Conservation (phyloP, 1,140 invertebrate species). For the Drosophila mayri region DNA sequence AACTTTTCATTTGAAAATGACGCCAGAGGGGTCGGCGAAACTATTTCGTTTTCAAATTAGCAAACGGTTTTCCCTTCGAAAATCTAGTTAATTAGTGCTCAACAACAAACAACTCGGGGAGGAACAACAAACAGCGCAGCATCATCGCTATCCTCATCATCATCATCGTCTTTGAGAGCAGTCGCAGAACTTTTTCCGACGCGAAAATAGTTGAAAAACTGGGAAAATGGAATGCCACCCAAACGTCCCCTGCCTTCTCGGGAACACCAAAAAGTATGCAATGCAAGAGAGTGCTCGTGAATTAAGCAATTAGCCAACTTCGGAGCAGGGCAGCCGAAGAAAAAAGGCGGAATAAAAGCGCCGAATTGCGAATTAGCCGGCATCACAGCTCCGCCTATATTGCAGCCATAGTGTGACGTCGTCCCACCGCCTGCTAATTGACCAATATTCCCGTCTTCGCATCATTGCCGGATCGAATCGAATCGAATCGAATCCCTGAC, state of each 20-base stretch:
- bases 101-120: conserved; percentile 52
- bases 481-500: conserved; percentile 9
- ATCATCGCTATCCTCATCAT: conserved; percentile 24
- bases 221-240: conserved; percentile 5
- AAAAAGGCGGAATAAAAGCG: conserved; percentile 19
- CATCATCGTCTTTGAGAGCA: conserved; percentile 18
- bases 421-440: conserved; percentile 31
- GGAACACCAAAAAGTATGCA: conserved; percentile 29
- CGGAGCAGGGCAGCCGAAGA: conserved; percentile 19
- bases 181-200: conserved; percentile 39
- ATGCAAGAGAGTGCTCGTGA: conserved; percentile 54
- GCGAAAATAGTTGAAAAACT: conserved; percentile 52
- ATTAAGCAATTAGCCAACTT: conserved; percentile 62
- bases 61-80: conserved; percentile 58
- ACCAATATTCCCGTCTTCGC: conserved; percentile 39
- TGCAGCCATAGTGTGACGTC: conserved; percentile 9
- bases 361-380: conserved; percentile 47
- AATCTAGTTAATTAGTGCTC: conserved; percentile 68
- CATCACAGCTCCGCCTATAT: conserved; percentile 21
- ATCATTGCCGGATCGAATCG: conserved; percentile 28
- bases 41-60: conserved; percentile 69
- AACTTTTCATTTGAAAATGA: conserved; percentile 50
- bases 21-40: conserved; percentile 30
- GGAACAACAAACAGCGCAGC: conserved; percentile 37
- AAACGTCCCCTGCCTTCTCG: conserved; percentile 2